Evolutionary conservation across 1,140 invertebrate species (phyloP).

Genomic region (Zaprionus davidi): DNA sequence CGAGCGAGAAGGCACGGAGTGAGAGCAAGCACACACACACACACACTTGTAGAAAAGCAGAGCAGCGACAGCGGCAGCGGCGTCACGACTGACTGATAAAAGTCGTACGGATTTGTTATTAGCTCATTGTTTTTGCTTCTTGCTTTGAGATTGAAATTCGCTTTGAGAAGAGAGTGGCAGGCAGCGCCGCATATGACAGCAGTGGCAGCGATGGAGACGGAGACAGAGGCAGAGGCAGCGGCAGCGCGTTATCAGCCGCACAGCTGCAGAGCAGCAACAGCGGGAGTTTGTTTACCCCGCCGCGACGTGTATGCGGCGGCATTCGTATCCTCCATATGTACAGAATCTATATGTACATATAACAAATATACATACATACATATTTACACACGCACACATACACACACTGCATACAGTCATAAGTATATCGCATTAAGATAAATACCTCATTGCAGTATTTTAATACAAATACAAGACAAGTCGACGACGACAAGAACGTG

Average conservation of each 20-base stretch:
- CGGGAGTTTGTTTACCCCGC: conserved; percentile 51
- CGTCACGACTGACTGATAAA: conserved; percentile 71
- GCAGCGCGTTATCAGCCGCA: conserved; percentile 38
- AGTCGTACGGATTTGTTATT: conserved; percentile 60
- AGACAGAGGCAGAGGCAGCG: not conserved
- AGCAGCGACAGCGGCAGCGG: conserved; percentile 20
- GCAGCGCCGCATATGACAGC: conserved; percentile 11
- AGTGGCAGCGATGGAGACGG: conserved; percentile 20
- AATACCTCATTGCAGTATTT: conserved; percentile 55
- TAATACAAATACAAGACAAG: conserved; percentile 38
- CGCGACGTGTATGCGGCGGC: conserved; percentile 43
- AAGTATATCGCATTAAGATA: conserved; percentile 41
- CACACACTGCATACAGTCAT: conserved; percentile 6
- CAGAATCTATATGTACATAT: conserved; percentile 3
- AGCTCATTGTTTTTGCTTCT: conserved; percentile 57
- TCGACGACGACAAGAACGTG: conserved; percentile 31
- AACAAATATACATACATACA: not conserved
- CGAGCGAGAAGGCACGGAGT: conserved; percentile 48
- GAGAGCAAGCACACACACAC: conserved; percentile 18
- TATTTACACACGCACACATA: conserved; percentile 1
- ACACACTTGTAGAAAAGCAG: not conserved
- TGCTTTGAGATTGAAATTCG: conserved; percentile 57
- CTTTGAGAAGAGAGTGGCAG: conserved; percentile 22
- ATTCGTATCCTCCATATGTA: conserved; percentile 19
- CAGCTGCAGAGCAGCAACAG: conserved; percentile 30